These are phyloP conservation scores for Sarcophaga peregrina DNA, from an alignment of 1,140 invertebrate genomes.

Conservation along the genomic window DNA sequence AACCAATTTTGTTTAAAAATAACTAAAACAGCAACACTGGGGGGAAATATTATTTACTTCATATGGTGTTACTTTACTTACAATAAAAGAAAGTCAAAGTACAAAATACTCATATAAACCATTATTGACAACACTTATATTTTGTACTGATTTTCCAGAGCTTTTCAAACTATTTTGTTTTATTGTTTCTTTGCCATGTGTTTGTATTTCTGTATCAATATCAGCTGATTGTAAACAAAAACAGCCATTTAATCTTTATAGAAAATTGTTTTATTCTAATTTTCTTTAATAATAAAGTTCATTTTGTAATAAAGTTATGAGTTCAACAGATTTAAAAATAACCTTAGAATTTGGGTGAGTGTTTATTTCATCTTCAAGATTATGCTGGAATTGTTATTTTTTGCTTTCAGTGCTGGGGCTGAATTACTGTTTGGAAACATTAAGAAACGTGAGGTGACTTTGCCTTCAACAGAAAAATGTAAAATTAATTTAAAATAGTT, in stretches of 20 bases:
- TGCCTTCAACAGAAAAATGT: conserved; percentile 70
- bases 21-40: too few species aligned
- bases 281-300: background rate
- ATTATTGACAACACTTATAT: too few species aligned
- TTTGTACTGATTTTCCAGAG: background rate
- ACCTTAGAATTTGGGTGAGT: conserved; percentile 59
- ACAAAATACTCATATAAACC: too few species aligned
- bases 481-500: conserved; percentile 55
- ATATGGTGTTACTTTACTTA: too few species aligned
- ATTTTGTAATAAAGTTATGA: background rate
- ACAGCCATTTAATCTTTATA: background rate
- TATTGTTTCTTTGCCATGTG: background rate
- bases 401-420: conserved; percentile 81
- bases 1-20: too few species aligned
- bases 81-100: too few species aligned
- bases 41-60: too few species aligned
- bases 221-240: background rate
- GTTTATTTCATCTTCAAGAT: background rate
- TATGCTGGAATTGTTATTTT: conserved; percentile 31
- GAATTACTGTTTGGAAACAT: conserved; percentile 87
- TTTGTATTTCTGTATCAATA: conserved; percentile 11
- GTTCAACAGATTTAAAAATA: conserved; percentile 52
- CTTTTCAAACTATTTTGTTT: conserved; percentile 9
- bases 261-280: background rate
- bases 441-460: conserved; percentile 76